phyloP scores from a whole-genome alignment of 2,113 vertebrate species.

The Ctenomys sociabilis region DNA sequence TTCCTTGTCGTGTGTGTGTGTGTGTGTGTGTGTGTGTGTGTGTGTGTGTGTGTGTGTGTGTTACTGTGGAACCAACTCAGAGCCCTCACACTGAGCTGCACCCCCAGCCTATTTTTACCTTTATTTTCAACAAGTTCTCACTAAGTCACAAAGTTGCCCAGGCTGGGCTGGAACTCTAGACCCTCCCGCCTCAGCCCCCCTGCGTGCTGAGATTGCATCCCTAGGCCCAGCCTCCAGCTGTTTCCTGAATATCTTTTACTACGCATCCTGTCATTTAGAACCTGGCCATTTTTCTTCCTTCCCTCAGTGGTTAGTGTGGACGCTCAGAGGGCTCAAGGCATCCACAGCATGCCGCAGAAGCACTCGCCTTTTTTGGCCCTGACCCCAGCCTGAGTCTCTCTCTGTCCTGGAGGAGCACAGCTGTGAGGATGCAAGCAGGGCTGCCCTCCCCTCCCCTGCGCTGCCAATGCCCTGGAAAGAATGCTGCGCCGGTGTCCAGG shows the following conservation, averaged over 20 bases:
- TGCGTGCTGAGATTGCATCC: not conserved
- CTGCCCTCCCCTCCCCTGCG: not conserved
- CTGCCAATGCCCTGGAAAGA: slow-evolving; percentile 26
- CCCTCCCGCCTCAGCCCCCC: not conserved
- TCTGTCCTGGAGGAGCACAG: slow-evolving; percentile 1
- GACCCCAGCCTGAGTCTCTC: not conserved
- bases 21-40: not conserved
- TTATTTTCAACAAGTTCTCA: not conserved
- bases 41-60: not conserved
- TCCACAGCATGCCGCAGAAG: not conserved
- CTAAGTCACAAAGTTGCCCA: not conserved
- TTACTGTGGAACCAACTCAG: not conserved
- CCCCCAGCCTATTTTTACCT: not conserved
- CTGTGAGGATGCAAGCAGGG: not conserved
- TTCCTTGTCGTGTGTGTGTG: not conserved
- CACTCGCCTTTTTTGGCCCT: not conserved
- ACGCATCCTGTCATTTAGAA: not conserved
- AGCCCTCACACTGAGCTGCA: not conserved
- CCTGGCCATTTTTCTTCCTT: not conserved
- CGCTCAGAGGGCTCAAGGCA: not conserved
- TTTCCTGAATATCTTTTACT: not conserved
- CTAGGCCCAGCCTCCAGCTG: not conserved
- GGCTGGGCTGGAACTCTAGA: not conserved
- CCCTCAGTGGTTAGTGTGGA: not conserved
- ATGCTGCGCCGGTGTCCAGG: slow-evolving; percentile 49